A percentile compares a stretch with the other conserved stretches of the same genome.
Evolutionary conservation across 2,113 vertebrate genomes (phyloP).

Genomic region (Camelus bactrianus): DNA sequence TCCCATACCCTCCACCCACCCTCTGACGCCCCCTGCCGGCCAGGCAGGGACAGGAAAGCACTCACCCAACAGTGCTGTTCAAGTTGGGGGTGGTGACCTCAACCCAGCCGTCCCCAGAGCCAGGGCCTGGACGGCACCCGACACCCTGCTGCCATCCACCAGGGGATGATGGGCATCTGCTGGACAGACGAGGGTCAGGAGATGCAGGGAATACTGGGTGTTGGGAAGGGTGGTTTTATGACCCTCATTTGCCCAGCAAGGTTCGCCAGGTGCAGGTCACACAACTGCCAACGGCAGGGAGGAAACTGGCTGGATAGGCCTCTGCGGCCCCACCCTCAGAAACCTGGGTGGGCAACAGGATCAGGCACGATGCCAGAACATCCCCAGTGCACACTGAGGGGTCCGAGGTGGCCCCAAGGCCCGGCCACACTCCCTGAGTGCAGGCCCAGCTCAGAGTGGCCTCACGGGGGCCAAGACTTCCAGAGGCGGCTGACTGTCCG

Average conservation of each 20-base stretch:
- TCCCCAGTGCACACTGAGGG: neutral
- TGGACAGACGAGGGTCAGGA: neutral
- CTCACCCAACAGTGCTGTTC: neutral
- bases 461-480: fast-evolving
- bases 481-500: neutral
- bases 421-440: neutral
- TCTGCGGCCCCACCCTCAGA: neutral
- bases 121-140: too few species aligned
- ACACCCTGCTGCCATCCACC: neutral
- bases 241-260: neutral
- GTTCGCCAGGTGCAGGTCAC: neutral
- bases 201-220: neutral
- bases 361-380: neutral
- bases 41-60: neutral
- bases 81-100: neutral
- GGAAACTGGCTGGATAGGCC: neutral
- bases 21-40: too few species aligned
- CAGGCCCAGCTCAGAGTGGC: neutral
- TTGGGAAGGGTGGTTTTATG: neutral
- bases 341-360: neutral
- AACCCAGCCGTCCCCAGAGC: neutral
- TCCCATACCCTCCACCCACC: neutral
- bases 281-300: neutral
- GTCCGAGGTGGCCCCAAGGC: neutral
- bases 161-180: neutral